A percentile compares a stretch with the other conserved stretches of the same genome.
phyloP scores from a whole-genome alignment of 2,888 invertebrate genomes.

The Hyppa rectilinea region DNA sequence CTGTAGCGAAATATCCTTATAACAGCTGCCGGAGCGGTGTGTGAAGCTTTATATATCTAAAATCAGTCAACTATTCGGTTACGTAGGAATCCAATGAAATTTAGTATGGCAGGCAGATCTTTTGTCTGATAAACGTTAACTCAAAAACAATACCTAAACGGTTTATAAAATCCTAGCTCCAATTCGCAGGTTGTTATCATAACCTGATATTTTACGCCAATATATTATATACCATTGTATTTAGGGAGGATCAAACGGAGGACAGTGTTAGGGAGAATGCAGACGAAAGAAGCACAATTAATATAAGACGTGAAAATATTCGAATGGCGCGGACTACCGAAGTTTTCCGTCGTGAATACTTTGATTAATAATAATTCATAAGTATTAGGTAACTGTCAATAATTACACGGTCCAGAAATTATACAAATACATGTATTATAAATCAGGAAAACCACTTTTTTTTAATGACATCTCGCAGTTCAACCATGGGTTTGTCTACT shows the following conservation, averaged over 20 bases:
- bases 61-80: neutral
- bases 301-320: neutral
- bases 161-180: slow-evolving; percentile 4
- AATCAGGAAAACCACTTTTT: too few relatives aligned
- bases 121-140: neutral
- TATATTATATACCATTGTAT: slow-evolving; percentile 16
- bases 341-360: neutral
- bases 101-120: neutral
- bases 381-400: neutral
- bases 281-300: too few relatives aligned
- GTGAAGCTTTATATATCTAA: neutral
- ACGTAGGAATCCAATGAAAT: neutral
- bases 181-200: slow-evolving; percentile 17
- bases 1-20: neutral
- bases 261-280: slow-evolving; percentile 12
- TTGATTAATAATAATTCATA: neutral
- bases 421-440: too few relatives aligned
- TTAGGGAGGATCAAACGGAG: slow-evolving; percentile 1
- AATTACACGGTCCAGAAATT: neutral
- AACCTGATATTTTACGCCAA: slow-evolving; percentile 28
- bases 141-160: neutral
- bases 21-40: neutral
- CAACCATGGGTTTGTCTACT: too few relatives aligned
- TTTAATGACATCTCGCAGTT: too few relatives aligned
- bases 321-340: neutral